Evolutionary conservation across 2,888 invertebrate genomes (phyloP).

Genomic region (Pristionchus arcanus): DNA sequence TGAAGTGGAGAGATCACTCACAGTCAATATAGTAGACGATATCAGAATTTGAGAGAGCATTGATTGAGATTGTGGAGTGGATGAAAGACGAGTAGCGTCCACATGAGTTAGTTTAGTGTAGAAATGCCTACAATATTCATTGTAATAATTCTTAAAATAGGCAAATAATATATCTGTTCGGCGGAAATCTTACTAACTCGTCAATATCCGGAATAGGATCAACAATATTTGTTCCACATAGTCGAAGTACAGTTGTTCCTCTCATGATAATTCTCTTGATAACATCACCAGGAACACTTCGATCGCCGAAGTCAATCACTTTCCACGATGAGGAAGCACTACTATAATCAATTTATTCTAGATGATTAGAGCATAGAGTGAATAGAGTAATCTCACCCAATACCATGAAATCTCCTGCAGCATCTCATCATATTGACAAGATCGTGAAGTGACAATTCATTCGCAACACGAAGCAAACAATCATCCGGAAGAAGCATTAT

Average conservation of each 20-base stretch:
- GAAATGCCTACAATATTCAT: background rate
- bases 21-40: background rate
- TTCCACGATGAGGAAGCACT: slow-evolving; percentile 12
- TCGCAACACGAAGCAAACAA: background rate
- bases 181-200: background rate
- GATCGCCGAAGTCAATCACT: slow-evolving; percentile 9
- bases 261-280: background rate
- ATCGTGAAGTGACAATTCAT: background rate
- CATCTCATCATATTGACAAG: background rate
- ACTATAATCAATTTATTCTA: background rate
- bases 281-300: slow-evolving; percentile 8
- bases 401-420: background rate
- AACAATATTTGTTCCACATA: slow-evolving; percentile 18
- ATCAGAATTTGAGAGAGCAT: background rate
- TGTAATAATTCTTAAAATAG: background rate
- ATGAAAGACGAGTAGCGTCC: slow-evolving; percentile 10
- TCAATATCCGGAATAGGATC: background rate
- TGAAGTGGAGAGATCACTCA: background rate
- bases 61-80: background rate
- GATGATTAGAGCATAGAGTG: background rate
- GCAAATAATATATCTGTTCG: background rate
- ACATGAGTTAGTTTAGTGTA: background rate
- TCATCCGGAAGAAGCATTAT: background rate
- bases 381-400: background rate
- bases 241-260: background rate